A percentile compares a stretch with the other conserved stretches of the same genome.
Evolutionary conservation across 1,140 invertebrate species (phyloP).

Genomic region (Halyomorpha halys): DNA sequence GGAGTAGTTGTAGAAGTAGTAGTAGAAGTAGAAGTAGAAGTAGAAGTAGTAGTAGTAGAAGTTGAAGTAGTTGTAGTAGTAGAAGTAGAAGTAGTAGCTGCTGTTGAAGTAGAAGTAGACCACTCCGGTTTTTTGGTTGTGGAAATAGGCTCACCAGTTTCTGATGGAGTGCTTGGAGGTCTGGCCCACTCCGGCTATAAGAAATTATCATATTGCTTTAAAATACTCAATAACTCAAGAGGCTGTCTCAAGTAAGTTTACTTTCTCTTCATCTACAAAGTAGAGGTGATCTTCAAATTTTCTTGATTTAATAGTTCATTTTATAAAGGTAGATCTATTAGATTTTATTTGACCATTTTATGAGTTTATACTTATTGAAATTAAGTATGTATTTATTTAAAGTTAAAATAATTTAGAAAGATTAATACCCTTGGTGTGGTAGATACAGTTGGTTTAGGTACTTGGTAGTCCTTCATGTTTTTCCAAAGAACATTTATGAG

Average conservation of each 20-base stretch:
- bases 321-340: too few relatives aligned
- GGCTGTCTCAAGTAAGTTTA: too few relatives aligned
- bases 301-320: too few relatives aligned
- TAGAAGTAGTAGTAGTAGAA: conserved; percentile 13
- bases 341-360: too few relatives aligned
- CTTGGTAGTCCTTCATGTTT: conserved; percentile 60
- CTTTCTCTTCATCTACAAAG: too few relatives aligned
- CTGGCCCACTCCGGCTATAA: conserved; percentile 56
- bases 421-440: conserved; percentile 54
- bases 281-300: too few relatives aligned
- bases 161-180: conserved; percentile 48
- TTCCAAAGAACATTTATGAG: conserved; percentile 59
- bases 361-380: too few relatives aligned
- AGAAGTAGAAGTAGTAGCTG: conserved; percentile 24
- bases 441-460: conserved; percentile 52
- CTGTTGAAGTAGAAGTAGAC: conserved; percentile 3
- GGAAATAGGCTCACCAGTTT: conserved; percentile 14
- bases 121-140: conserved; percentile 16
- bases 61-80: conserved; percentile 24
- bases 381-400: too few relatives aligned
- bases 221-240: too few relatives aligned
- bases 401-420: too few relatives aligned
- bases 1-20: conserved; percentile 34
- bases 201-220: conserved; percentile 16
- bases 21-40: conserved; percentile 20